Evolutionary conservation across 1,140 invertebrate species (phyloP).

Genomic region (Sitobion miscanthi): DNA sequence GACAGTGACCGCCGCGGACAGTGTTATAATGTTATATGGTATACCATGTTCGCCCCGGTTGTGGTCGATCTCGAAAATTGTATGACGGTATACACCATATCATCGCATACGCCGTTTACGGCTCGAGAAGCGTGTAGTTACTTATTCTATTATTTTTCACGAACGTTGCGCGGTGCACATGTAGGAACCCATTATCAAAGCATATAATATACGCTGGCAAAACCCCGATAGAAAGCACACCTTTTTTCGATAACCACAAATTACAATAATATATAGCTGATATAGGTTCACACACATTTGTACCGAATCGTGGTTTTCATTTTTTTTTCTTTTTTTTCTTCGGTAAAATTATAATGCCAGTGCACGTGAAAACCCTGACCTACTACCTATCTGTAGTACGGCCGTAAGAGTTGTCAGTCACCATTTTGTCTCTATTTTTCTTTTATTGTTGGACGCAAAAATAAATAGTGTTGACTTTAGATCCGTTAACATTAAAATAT

Average conservation of each 20-base stretch:
- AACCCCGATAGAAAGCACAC: background rate
- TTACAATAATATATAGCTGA: background rate
- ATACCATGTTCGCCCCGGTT: background rate
- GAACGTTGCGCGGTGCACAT: background rate
- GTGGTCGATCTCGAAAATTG: background rate
- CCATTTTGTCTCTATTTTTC: background rate
- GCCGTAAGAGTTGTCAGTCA: background rate
- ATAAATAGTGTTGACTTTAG: background rate
- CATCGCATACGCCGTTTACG: background rate
- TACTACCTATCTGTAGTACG: background rate
- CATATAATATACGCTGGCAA: background rate
- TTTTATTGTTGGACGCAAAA: background rate
- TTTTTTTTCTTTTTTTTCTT: background rate
- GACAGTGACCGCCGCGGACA: slow-evolving; percentile 14
- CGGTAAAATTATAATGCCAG: background rate
- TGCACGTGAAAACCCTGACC: slow-evolving; percentile 28
- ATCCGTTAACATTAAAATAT: background rate
- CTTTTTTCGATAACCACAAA: background rate
- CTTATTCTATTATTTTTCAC: background rate
- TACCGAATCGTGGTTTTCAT: slow-evolving; percentile 7
- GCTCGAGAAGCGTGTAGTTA: background rate
- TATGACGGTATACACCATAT: background rate
- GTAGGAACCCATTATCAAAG: background rate
- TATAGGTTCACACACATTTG: slow-evolving; percentile 10
- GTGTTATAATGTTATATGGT: background rate